phyloP scores from a whole-genome alignment of 2,888 invertebrate species.

The Clistopyga incitator region DNA sequence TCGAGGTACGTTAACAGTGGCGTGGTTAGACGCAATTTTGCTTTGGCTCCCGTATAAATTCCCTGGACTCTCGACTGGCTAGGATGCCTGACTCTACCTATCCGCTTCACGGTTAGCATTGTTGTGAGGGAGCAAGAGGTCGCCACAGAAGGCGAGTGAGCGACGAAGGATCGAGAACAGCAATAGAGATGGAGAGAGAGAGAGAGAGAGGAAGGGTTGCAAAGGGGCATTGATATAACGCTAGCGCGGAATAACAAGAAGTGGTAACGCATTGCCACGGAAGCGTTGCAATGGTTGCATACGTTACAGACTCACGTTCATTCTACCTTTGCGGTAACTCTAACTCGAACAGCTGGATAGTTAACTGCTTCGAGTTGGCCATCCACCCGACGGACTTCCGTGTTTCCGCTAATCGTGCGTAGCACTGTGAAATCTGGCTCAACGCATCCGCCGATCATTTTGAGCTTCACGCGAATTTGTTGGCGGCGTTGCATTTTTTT shows the following conservation, averaged over 20 bases:
- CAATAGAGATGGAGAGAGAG: slow-evolving; percentile 62
- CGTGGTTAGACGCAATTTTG: slow-evolving; percentile 74
- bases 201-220: slow-evolving; percentile 59
- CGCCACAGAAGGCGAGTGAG: slow-evolving; percentile 54
- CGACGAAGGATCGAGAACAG: slow-evolving; percentile 51
- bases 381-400: slow-evolving; percentile 27
- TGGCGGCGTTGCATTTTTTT: neutral
- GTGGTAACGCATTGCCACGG: slow-evolving; percentile 77
- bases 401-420: slow-evolving; percentile 20
- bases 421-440: slow-evolving; percentile 2
- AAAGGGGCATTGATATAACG: slow-evolving; percentile 76
- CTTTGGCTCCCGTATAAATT: slow-evolving; percentile 63
- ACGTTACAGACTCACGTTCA: slow-evolving; percentile 74
- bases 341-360: slow-evolving; percentile 71
- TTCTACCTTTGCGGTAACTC: slow-evolving; percentile 70
- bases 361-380: slow-evolving; percentile 73
- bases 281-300: slow-evolving; percentile 77
- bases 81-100: slow-evolving; percentile 42
- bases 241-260: slow-evolving; percentile 70
- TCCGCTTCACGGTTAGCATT: slow-evolving; percentile 50
- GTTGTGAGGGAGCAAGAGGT: slow-evolving; percentile 34
- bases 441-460: neutral
- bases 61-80: slow-evolving; percentile 43
- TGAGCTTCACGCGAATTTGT: neutral
- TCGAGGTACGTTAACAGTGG: slow-evolving; percentile 62